phyloP scores from a whole-genome alignment of 1,140 invertebrate species.

The Drosophila mayri region DNA sequence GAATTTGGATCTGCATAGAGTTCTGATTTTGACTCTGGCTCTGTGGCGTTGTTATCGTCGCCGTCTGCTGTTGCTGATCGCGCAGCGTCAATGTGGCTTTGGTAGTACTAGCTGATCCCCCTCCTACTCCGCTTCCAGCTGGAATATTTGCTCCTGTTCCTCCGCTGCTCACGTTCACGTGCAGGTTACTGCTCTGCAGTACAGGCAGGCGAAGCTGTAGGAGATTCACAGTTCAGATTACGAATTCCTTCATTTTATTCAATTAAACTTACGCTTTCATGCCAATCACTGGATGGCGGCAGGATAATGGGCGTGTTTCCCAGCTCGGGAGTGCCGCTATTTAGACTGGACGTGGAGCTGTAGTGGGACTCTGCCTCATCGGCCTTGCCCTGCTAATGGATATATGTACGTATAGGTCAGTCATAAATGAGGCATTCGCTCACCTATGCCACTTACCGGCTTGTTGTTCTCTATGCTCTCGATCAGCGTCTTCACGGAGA shows the following conservation, averaged over 20 bases:
- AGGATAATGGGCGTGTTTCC: slow-evolving; percentile 70
- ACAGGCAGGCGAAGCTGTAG: slow-evolving; percentile 64
- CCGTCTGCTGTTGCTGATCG: slow-evolving; percentile 43
- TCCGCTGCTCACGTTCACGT: slow-evolving; percentile 57
- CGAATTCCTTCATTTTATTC: neutral
- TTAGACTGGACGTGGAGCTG: slow-evolving; percentile 85
- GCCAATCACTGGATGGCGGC: slow-evolving; percentile 71
- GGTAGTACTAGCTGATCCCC: slow-evolving; percentile 64
- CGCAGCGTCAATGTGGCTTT: slow-evolving; percentile 61
- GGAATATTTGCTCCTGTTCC: slow-evolving; percentile 11
- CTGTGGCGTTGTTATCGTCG: slow-evolving; percentile 16
- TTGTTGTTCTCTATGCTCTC: slow-evolving; percentile 96
- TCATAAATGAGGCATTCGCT: neutral
- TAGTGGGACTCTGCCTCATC: slow-evolving; percentile 79
- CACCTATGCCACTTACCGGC: slow-evolving; percentile 86
- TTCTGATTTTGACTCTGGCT: slow-evolving; percentile 20
- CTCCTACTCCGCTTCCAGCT: slow-evolving; percentile 31
- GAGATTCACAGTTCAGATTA: neutral
- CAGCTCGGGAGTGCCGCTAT: slow-evolving; percentile 77
- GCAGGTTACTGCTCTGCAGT: slow-evolving; percentile 70
- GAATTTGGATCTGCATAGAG: slow-evolving; percentile 18
- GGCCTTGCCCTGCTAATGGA: slow-evolving; percentile 56
- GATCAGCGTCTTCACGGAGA: slow-evolving; percentile 95
- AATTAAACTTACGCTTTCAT: slow-evolving; percentile 69
- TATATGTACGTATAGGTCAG: neutral